These are phyloP conservation scores for Drosophila kurseongensis DNA, from an alignment of 1,140 invertebrate genomes.

Conservation along the genomic window DNA sequence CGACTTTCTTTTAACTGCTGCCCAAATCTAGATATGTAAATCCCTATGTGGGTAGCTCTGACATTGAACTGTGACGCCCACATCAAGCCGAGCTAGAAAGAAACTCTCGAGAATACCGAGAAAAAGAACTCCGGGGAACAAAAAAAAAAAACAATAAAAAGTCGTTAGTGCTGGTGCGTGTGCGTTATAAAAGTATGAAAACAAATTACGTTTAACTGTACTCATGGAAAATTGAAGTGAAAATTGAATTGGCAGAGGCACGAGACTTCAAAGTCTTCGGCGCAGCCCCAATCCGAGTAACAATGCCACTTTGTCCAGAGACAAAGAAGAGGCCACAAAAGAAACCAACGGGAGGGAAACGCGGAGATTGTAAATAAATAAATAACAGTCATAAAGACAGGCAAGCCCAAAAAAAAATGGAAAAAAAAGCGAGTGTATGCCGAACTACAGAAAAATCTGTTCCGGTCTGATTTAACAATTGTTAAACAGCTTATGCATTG, in stretches of 20 bases:
- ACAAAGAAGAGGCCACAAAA: constrained; percentile 37
- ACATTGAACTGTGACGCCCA: constrained; percentile 60
- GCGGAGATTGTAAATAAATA: constrained; percentile 45
- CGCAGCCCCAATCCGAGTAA: constrained; percentile 48
- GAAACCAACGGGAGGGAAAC: constrained; percentile 5
- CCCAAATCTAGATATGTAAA: constrained; percentile 49
- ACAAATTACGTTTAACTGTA: constrained; percentile 78
- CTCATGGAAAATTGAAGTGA: constrained; percentile 65
- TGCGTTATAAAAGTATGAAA: constrained; percentile 53
- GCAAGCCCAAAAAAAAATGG: constrained; percentile 5
- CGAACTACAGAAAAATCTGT: constrained; percentile 62
- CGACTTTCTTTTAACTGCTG: constrained; percentile 60
- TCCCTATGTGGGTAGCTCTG: constrained; percentile 37
- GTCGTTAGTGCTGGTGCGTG: constrained; percentile 29
- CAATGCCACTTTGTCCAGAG: constrained; percentile 70
- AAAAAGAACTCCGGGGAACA: constrained; percentile 5
- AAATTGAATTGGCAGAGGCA: constrained; percentile 77
- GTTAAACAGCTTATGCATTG: constrained; percentile 78
- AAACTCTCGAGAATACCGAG: constrained; percentile 8
- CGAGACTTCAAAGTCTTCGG: constrained; percentile 52
- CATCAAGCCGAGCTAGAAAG: neutral
- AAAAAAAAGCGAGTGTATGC: constrained; percentile 24
- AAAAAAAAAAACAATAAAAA: constrained; percentile 17
- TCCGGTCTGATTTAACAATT: constrained; percentile 83
- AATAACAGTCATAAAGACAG: constrained; percentile 23